Evolutionary conservation across 2,888 invertebrate species (phyloP).

Genomic region (Colostygia pectinataria): DNA sequence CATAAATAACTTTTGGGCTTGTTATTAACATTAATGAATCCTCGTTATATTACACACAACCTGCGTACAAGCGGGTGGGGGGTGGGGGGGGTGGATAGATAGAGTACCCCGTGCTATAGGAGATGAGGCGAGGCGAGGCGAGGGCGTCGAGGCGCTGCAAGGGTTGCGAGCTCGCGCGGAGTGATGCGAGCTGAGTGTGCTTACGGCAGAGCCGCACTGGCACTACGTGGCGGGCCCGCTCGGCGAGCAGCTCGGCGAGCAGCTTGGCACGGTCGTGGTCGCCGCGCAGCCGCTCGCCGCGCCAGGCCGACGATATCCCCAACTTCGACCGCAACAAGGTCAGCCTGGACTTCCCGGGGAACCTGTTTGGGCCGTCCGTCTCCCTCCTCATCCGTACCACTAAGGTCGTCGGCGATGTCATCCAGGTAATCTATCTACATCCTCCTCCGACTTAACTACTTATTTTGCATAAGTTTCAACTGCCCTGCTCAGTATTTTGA

Average conservation of each 20-base stretch:
- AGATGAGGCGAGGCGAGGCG: background rate
- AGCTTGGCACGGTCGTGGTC: constrained; percentile 22
- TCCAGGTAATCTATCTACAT: constrained; percentile 77
- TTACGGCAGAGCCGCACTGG: constrained; percentile 51
- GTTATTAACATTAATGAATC: too few species aligned
- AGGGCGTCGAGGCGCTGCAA: constrained; percentile 4
- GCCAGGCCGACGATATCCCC: constrained; percentile 76
- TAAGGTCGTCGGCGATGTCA: constrained; percentile 85
- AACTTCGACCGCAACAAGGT: constrained; percentile 85
- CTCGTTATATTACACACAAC: too few species aligned
- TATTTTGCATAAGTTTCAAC: background rate
- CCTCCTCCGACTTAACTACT: background rate
- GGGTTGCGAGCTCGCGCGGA: background rate
- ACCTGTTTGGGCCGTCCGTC: constrained; percentile 86
- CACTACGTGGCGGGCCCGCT: constrained; percentile 60
- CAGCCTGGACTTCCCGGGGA: constrained; percentile 85
- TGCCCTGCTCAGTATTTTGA: too few species aligned
- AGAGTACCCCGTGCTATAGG: too few species aligned
- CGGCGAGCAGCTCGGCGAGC: constrained; percentile 24
- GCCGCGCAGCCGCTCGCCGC: constrained; percentile 20
- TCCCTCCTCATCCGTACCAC: constrained; percentile 86
- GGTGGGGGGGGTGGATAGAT: too few species aligned
- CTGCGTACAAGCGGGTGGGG: too few species aligned
- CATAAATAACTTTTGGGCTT: too few species aligned
- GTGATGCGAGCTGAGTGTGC: constrained; percentile 12